These are phyloP conservation scores for Platanista minor DNA, from an alignment of 2,113 vertebrate species.

Conservation along the genomic window DNA sequence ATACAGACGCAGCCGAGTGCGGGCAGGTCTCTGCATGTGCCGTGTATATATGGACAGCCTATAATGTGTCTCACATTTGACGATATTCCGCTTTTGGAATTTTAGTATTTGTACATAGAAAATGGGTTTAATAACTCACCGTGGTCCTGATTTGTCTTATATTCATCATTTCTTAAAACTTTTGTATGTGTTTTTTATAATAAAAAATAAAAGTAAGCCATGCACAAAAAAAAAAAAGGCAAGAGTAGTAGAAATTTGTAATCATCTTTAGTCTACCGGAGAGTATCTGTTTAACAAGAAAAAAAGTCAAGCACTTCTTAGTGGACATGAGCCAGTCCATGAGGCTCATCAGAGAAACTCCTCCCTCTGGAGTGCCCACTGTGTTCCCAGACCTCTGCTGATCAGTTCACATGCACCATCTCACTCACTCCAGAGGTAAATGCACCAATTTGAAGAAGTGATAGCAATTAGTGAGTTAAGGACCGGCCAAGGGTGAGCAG, in stretches of 20 bases:
- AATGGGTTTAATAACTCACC: constrained; percentile 64
- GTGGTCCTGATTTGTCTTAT: constrained; percentile 67
- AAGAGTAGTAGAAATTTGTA: background rate
- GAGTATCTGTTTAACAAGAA: background rate
- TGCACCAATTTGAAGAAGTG: background rate
- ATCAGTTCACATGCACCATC: background rate
- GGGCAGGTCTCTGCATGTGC: constrained; percentile 55
- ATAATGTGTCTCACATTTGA: constrained; percentile 82
- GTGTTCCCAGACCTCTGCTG: background rate
- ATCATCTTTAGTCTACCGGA: background rate
- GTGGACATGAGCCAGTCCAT: background rate
- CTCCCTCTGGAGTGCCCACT: background rate
- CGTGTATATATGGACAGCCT: constrained; percentile 71
- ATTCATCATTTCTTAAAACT: constrained; percentile 74
- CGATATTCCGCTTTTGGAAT: constrained; percentile 83
- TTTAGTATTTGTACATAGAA: constrained; percentile 81
- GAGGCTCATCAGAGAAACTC: background rate
- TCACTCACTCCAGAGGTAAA: background rate
- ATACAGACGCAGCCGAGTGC: constrained; percentile 13
- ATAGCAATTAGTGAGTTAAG: background rate
- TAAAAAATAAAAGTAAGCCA: constrained; percentile 77
- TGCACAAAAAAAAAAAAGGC: too few species aligned
- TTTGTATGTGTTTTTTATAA: constrained; percentile 76
- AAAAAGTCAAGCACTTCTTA: background rate
- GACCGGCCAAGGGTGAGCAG: background rate